Evolutionary conservation across 2,113 vertebrate species (phyloP).

Genomic region (Engystomops pustulosus): DNA sequence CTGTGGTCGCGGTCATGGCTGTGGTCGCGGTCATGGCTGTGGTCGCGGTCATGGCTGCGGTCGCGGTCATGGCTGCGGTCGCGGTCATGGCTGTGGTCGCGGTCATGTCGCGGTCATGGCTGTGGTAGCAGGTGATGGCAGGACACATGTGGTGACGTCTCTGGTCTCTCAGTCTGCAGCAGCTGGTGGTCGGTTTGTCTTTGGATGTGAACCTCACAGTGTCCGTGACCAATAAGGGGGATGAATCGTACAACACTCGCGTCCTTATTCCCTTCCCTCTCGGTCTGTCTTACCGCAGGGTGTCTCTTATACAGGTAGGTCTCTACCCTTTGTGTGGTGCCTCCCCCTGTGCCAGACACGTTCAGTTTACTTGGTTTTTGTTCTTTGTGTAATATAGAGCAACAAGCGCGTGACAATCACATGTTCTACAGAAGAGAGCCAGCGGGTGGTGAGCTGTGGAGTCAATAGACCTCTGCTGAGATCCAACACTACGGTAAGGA

Average conservation of each 20-base stretch:
- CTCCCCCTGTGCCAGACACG: too few species aligned
- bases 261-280: slow-evolving; percentile 74
- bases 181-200: slow-evolving; percentile 74
- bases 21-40: too few species aligned
- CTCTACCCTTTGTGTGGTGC: not conserved
- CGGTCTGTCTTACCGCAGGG: slow-evolving; percentile 76
- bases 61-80: too few species aligned
- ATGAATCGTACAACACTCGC: slow-evolving; percentile 78
- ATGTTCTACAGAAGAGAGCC: not conserved
- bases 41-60: too few species aligned
- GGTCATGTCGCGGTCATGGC: too few species aligned
- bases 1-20: too few species aligned
- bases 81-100: too few species aligned
- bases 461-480: slow-evolving; percentile 46
- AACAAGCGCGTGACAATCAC: slow-evolving; percentile 8
- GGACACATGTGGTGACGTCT: not conserved
- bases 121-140: not conserved
- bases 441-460: slow-evolving; percentile 9
- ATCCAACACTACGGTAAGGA: slow-evolving; percentile 52
- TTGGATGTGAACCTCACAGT: slow-evolving; percentile 74
- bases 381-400: not conserved
- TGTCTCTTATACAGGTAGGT: slow-evolving; percentile 69
- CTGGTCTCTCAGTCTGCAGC: slow-evolving; percentile 60
- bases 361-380: not conserved
- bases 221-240: slow-evolving; percentile 74